Evolutionary conservation across 2,113 vertebrate genomes (phyloP).

Genomic region (Lycaon pictus): DNA sequence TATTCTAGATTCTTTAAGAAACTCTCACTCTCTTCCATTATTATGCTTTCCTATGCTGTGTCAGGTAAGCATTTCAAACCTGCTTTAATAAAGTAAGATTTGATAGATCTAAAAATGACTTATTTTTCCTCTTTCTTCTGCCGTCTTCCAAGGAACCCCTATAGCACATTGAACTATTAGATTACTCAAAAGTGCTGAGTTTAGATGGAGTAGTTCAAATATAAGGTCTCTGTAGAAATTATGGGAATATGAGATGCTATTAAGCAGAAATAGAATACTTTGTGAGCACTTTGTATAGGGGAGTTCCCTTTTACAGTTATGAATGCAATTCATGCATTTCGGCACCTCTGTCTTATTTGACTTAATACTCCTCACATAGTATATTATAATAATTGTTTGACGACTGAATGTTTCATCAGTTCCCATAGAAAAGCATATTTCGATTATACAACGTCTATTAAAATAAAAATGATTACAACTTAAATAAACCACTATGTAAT

Average conservation of each 20-base stretch:
- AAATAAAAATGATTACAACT: constrained; percentile 24
- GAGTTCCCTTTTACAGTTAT: neutral
- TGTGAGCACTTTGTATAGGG: neutral
- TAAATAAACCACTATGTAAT: neutral
- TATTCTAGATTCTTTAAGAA: neutral
- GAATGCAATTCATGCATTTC: neutral
- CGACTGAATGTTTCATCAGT: constrained; percentile 34
- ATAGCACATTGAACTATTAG: neutral
- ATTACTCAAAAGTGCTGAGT: constrained; percentile 60
- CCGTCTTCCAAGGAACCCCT: neutral
- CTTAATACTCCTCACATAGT: neutral
- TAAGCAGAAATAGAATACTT: constrained; percentile 36
- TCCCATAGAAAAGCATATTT: neutral
- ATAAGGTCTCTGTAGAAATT: constrained; percentile 28
- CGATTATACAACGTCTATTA: neutral
- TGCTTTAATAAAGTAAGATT: neutral
- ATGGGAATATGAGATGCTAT: constrained; percentile 23
- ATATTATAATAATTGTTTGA: neutral
- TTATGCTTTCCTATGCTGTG: neutral
- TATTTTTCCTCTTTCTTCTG: neutral
- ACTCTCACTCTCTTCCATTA: neutral
- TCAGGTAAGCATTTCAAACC: neutral
- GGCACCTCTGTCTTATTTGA: neutral
- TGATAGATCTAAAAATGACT: neutral
- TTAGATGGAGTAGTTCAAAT: neutral